These are phyloP conservation scores for Atherinosoma microstoma DNA, from an alignment of 2,797 vertebrate species.

Conservation along the genomic window DNA sequence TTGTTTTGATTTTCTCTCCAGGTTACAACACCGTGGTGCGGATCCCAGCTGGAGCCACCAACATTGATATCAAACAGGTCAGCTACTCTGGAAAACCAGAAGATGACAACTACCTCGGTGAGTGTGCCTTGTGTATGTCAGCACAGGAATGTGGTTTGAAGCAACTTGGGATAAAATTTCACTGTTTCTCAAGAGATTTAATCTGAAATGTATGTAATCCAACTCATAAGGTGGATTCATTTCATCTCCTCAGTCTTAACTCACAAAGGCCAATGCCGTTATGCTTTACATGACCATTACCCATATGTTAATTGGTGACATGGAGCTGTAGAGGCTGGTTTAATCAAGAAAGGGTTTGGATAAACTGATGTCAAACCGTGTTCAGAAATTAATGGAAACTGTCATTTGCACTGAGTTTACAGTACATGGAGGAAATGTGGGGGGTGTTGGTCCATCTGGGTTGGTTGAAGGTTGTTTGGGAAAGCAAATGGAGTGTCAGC, in stretches of 20 bases:
- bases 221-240: constrained; percentile 41
- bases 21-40: constrained; percentile 94
- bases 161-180: constrained; percentile 43
- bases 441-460: constrained; percentile 59
- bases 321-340: constrained; percentile 27
- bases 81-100: constrained; percentile 96
- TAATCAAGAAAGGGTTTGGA: constrained; percentile 29
- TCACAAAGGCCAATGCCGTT: constrained; percentile 56
- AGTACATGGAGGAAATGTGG: constrained; percentile 45
- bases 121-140: constrained; percentile 58
- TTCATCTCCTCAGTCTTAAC: constrained; percentile 32
- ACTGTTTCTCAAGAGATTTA: neutral
- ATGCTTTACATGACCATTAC: constrained; percentile 45
- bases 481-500: constrained; percentile 81
- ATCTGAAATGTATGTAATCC: constrained; percentile 42
- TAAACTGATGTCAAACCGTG: constrained; percentile 55
- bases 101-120: constrained; percentile 98
- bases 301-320: constrained; percentile 44
- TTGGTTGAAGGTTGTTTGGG: constrained; percentile 48
- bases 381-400: constrained; percentile 52
- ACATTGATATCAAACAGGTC: constrained; percentile 93
- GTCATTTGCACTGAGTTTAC: constrained; percentile 47
- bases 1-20: constrained; percentile 52
- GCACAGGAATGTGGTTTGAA: constrained; percentile 21
- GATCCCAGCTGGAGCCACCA: constrained; percentile 95